These are phyloP conservation scores for Anolis sagrei DNA, from an alignment of 2,113 vertebrate genomes.

Conservation along the genomic window DNA sequence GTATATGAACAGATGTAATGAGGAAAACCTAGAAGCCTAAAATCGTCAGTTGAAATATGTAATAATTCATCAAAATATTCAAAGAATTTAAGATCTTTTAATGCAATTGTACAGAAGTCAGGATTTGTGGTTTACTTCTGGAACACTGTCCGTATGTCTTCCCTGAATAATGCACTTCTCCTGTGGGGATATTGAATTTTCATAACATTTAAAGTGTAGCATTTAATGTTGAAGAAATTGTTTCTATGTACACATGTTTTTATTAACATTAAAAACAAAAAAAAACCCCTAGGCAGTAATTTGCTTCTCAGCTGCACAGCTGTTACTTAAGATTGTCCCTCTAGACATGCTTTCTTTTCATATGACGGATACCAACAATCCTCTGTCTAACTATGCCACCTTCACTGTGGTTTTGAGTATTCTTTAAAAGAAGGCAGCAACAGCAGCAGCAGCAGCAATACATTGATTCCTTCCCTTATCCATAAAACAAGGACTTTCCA, in stretches of 20 bases:
- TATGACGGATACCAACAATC: neutral
- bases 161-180: neutral
- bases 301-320: too few relatives aligned
- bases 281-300: too few relatives aligned
- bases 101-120: neutral
- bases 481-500: neutral
- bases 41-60: neutral
- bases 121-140: neutral
- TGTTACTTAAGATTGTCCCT: neutral
- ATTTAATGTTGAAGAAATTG: neutral
- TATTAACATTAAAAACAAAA: neutral
- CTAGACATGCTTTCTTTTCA: neutral
- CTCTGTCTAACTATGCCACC: neutral
- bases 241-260: neutral
- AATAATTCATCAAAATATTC: neutral
- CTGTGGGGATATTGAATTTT: neutral
- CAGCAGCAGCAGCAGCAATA: neutral
- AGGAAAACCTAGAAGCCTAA: neutral
- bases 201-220: neutral
- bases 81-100: neutral
- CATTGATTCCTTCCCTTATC: too few relatives aligned
- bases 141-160: neutral
- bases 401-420: too few relatives aligned
- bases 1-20: neutral
- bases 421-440: neutral